Conservation (phyloP, 2,888 invertebrate genomes). For the Stenodema calcarata region DNA sequence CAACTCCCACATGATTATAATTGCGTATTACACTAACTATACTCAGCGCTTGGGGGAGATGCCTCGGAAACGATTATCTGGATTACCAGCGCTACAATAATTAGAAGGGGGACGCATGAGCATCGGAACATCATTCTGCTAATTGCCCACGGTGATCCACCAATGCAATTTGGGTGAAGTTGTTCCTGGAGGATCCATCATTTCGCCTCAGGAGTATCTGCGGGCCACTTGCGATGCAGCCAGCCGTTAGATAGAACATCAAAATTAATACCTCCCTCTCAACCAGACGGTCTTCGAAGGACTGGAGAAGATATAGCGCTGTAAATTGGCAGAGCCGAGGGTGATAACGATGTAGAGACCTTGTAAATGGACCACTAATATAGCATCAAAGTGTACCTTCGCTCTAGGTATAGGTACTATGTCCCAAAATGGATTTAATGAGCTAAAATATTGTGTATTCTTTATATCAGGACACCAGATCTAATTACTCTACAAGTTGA, state of each 20-base stretch:
- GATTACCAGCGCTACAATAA: slow-evolving; percentile 7
- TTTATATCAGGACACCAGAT: no score
- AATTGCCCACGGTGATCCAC: slow-evolving; percentile 34
- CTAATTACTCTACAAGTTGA: no score
- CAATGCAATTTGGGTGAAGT: slow-evolving; percentile 22
- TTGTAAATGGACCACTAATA: no score
- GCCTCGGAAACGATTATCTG: not conserved
- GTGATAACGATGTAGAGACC: no score
- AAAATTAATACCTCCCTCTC: slow-evolving; percentile 10
- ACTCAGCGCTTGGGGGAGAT: not conserved
- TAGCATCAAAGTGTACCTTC: no score
- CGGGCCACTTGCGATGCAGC: slow-evolving; percentile 1
- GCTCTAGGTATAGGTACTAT: no score
- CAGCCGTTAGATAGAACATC: slow-evolving; percentile 35
- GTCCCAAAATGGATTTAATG: no score
- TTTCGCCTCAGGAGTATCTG: not conserved
- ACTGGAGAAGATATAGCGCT: no score
- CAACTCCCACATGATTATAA: not conserved
- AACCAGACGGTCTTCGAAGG: not conserved
- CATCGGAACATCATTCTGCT: slow-evolving; percentile 37
- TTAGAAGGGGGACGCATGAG: not conserved
- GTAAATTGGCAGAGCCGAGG: no score
- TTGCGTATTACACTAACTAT: not conserved
- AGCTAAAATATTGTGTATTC: no score
- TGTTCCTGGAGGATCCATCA: slow-evolving; percentile 26